Evolutionary conservation across 1,140 invertebrate genomes (phyloP).

Genomic region (Notospermus geniculatus): DNA sequence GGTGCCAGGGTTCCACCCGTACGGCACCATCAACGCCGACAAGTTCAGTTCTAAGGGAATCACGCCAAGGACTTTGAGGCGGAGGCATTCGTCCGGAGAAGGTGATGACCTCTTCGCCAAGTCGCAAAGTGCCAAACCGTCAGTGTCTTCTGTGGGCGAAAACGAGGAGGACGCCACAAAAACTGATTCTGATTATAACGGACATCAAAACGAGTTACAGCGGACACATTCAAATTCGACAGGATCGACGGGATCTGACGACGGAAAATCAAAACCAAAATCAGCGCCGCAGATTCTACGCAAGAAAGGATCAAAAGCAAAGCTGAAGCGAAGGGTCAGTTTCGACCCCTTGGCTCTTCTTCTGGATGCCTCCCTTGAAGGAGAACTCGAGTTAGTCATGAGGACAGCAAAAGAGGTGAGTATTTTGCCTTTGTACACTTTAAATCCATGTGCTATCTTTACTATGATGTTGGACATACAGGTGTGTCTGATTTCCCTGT

Average conservation of each 20-base stretch:
- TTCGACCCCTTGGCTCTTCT: constrained; percentile 96
- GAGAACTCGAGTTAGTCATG: constrained; percentile 94
- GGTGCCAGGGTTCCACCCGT: constrained; percentile 1
- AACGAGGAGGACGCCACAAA: too few species aligned
- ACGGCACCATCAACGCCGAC: constrained; percentile 39
- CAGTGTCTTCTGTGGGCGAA: too few species aligned
- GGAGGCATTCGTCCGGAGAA: constrained; percentile 48
- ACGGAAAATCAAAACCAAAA: not conserved
- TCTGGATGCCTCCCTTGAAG: constrained; percentile 95
- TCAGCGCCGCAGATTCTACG: constrained; percentile 14
- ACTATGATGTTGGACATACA: too few species aligned
- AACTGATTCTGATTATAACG: too few species aligned
- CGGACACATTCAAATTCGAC: not conserved
- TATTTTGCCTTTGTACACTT: not conserved
- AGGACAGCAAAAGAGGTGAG: constrained; percentile 88
- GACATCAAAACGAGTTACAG: too few species aligned
- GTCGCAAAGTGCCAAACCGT: not conserved
- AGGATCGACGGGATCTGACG: not conserved
- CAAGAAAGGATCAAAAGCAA: constrained; percentile 41
- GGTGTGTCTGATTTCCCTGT: too few species aligned
- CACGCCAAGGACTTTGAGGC: constrained; percentile 41
- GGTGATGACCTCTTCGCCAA: constrained; percentile 39
- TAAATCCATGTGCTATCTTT: too few species aligned
- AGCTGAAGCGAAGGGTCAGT: constrained; percentile 71
- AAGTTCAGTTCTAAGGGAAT: constrained; percentile 46